These are phyloP conservation scores for Cephus pulcher DNA, from an alignment of 2,888 invertebrate genomes.

Conservation along the genomic window DNA sequence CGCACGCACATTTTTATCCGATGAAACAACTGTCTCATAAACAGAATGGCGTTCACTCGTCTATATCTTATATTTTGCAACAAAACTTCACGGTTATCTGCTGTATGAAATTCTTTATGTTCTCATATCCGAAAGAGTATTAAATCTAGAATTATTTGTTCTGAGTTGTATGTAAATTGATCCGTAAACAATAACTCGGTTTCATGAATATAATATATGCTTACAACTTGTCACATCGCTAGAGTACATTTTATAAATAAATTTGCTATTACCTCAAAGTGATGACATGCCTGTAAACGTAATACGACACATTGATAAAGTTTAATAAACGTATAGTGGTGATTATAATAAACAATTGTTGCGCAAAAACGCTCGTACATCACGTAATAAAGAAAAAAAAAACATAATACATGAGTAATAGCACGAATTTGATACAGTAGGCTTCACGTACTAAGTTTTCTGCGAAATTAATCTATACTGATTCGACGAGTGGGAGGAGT, in stretches of 20 bases:
- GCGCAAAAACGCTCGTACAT: neutral
- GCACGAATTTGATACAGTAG: constrained; percentile 1
- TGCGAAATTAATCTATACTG: neutral
- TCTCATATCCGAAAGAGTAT: neutral
- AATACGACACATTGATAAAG: neutral
- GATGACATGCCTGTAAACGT: neutral
- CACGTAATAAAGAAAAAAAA: neutral
- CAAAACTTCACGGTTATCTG: neutral
- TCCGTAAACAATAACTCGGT: neutral
- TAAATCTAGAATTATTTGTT: neutral
- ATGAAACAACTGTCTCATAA: neutral
- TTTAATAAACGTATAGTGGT: neutral
- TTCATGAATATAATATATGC: neutral
- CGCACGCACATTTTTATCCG: neutral
- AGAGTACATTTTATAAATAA: constrained; percentile 1
- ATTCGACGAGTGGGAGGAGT: neutral
- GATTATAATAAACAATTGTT: neutral
- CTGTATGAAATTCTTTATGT: neutral
- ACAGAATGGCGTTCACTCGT: neutral
- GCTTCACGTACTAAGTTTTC: neutral
- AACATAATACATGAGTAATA: neutral
- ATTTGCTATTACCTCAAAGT: constrained; percentile 4
- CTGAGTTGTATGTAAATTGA: neutral
- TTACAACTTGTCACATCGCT: neutral
- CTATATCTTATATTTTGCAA: neutral